Base-by-base conservation (phyloP, 2,113 vertebrate species). In the Hydrolagus affinis region DNA sequence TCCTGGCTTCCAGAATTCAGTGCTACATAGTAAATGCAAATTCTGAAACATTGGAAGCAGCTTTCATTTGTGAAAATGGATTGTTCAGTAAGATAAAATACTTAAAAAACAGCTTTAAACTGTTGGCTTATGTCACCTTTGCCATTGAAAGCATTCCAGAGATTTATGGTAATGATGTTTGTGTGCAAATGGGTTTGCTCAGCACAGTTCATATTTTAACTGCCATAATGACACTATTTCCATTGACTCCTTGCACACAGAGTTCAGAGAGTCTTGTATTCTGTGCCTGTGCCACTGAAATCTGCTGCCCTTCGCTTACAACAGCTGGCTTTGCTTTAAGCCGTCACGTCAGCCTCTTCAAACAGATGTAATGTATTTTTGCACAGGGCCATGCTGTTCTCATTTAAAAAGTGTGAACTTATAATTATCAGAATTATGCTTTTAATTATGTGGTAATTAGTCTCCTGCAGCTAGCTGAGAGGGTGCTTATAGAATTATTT, bases 401-500 rank as follows among this genome's bases (percentile, higher is more conserved):
- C 93, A 93, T 94, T 94, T 93, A 93, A 94, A 94, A 95, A 91
- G 94, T 94, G 94, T 92, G 93, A 95, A 94, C 94, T 94, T 94
- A 94, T 95, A 95, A 95, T 95, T 92, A 95, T 95, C 93, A 92
- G 93, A 95, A 95, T 94, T 94, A 95, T 94, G 94, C 91, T 94
- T 94, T 95, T 94, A 95, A 94, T 95, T 92, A 95, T 93, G 93
- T 93, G 93, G 94, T 94, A 95, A 95, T 95, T 94, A 94, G 94
- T 93, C 93, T 94, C 93, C 92, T 92, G 93, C 90, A 93, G 94
- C 91, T 93, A 94, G 94, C 94, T 94, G 92, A 94, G 91, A 88
- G 88, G 89, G 87, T 88, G 87, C 91, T 91, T 90, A 92, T 93
- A 66, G 93, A 93, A 94, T 93, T 94, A 92, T 93, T 93, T 94